A percentile compares a stretch with the other conserved stretches of the same genome.
These are phyloP conservation scores for Paramisgurnus dabryanus DNA, from an alignment of 2,113 vertebrate genomes.

Conservation along the genomic window DNA sequence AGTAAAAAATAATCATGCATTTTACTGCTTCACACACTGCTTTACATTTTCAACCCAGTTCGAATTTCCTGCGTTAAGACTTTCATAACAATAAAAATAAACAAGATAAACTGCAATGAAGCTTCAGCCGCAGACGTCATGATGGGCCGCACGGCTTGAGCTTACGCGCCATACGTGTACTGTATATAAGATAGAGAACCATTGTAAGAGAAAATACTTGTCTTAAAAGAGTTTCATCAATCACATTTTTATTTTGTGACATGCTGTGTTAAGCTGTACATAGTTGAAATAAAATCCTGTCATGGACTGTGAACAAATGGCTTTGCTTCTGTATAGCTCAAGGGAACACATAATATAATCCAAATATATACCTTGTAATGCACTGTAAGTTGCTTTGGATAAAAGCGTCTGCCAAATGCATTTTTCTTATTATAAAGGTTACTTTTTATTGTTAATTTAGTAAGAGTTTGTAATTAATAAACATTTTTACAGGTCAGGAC, in stretches of 20 bases:
- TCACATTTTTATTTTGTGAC: slow-evolving; percentile 68
- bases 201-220: background rate
- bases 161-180: slow-evolving; percentile 4
- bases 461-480: no score
- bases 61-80: background rate
- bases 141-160: background rate
- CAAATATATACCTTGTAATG: no score
- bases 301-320: slow-evolving; percentile 4
- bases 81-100: background rate
- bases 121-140: background rate
- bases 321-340: background rate
- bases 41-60: background rate
- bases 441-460: no score
- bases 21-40: background rate
- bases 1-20: background rate
- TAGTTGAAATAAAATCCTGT: slow-evolving; percentile 58
- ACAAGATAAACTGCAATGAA: background rate
- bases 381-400: no score
- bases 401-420: no score
- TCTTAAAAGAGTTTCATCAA: slow-evolving; percentile 49
- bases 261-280: slow-evolving; percentile 67
- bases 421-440: no score
- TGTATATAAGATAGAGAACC: slow-evolving; percentile 22
- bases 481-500: no score
- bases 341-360: no score